These are phyloP conservation scores for Brenthis daphne DNA, from an alignment of 2,888 invertebrate genomes.

Conservation along the genomic window DNA sequence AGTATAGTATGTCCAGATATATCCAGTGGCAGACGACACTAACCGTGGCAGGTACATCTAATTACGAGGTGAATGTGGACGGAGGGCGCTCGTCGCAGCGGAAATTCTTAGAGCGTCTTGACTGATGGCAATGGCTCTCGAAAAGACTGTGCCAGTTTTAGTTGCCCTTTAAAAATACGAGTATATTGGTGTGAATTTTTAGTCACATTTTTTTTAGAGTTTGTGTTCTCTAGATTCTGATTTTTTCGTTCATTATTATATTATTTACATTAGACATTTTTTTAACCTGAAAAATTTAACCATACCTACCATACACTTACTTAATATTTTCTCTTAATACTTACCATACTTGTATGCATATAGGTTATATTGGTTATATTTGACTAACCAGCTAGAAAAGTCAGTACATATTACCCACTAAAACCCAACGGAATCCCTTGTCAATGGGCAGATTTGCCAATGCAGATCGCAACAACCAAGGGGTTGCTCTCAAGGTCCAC, in stretches of 20 bases:
- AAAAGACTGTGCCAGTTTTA: conserved; percentile 27
- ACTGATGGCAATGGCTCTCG: conserved; percentile 37
- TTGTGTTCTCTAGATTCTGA: background rate
- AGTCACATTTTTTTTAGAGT: background rate
- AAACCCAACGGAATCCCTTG: too few relatives aligned
- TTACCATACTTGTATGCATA: too few relatives aligned
- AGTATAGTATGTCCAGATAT: background rate
- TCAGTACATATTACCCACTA: too few relatives aligned
- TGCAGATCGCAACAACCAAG: too few relatives aligned
- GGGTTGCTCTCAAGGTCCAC: too few relatives aligned
- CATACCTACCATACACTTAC: too few relatives aligned
- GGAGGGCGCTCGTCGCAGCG: conserved; percentile 29
- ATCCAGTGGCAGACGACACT: conserved; percentile 28
- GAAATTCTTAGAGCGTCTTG: conserved; percentile 42
- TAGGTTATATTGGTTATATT: too few relatives aligned
- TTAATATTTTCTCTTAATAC: too few relatives aligned
- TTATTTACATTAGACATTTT: too few relatives aligned
- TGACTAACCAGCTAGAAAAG: too few relatives aligned
- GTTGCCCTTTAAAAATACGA: conserved; percentile 25
- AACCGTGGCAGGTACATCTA: conserved; percentile 46
- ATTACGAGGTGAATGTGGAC: conserved; percentile 43
- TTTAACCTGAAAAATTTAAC: too few relatives aligned
- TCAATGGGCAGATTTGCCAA: too few relatives aligned
- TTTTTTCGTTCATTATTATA: background rate
- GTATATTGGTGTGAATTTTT: conserved; percentile 26